Conservation (phyloP, 2,797 vertebrate species). For the Pangasius macronema region DNA sequence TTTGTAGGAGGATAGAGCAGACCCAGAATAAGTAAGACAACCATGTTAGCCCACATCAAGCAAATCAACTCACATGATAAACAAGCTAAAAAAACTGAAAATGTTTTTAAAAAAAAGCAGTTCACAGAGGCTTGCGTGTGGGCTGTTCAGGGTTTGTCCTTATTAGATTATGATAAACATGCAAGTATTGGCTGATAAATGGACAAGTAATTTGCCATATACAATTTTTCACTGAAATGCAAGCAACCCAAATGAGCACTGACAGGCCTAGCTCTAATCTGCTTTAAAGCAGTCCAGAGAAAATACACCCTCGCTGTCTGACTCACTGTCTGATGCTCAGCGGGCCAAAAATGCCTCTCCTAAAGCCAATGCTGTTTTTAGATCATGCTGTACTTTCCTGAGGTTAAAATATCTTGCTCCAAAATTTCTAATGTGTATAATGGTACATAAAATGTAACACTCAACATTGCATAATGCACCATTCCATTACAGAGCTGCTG, state of each 20-base stretch:
- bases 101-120: neutral
- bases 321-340: neutral
- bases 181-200: constrained; percentile 28
- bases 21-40: constrained; percentile 21
- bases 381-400: neutral
- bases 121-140: neutral
- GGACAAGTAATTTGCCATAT: neutral
- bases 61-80: constrained; percentile 37
- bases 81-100: neutral
- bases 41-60: neutral
- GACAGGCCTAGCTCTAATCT: constrained; percentile 14
- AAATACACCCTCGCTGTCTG: constrained; percentile 29
- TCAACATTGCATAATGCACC: neutral
- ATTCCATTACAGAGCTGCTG: neutral
- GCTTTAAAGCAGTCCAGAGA: constrained; percentile 18
- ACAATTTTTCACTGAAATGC: neutral
- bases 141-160: neutral
- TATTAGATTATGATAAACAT: constrained; percentile 14
- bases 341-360: neutral
- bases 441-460: neutral
- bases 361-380: neutral
- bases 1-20: constrained; percentile 40
- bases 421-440: neutral
- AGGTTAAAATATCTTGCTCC: neutral
- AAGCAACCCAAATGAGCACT: constrained; percentile 2